Evolutionary conservation across 2,888 invertebrate genomes (phyloP).

Genomic region (Tetramorium bicarinatum): DNA sequence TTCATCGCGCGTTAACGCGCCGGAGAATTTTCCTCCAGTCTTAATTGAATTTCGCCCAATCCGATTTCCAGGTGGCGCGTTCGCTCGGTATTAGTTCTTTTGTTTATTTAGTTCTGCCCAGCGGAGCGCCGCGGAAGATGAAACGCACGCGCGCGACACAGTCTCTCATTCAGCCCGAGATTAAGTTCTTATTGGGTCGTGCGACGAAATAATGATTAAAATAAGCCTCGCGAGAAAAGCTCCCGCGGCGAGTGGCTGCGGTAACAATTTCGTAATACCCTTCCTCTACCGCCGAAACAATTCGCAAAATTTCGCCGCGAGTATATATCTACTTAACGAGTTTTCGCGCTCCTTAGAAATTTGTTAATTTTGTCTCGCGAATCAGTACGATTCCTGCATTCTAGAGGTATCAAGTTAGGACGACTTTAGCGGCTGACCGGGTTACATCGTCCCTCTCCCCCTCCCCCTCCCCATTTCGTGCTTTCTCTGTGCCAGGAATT

Average conservation of each 20-base stretch:
- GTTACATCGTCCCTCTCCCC: slow-evolving; percentile 1
- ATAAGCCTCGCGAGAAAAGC: slow-evolving; percentile 41
- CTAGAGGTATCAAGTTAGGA: slow-evolving; percentile 14
- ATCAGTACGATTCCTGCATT: slow-evolving; percentile 18
- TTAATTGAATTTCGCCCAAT: slow-evolving; percentile 84
- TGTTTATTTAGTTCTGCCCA: slow-evolving; percentile 43
- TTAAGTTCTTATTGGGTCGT: slow-evolving; percentile 38
- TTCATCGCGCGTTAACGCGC: slow-evolving; percentile 77
- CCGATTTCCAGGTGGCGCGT: slow-evolving; percentile 79
- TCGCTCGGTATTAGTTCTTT: slow-evolving; percentile 53
- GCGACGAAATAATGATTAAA: slow-evolving; percentile 41
- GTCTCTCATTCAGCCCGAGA: slow-evolving; percentile 50
- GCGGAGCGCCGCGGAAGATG: slow-evolving; percentile 32
- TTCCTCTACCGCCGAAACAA: background rate
- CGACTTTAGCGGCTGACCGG: slow-evolving; percentile 37
- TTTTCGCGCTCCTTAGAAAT: slow-evolving; percentile 16
- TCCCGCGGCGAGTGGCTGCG: background rate
- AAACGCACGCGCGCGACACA: slow-evolving; percentile 38
- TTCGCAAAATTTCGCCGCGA: slow-evolving; percentile 7
- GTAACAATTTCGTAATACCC: slow-evolving; percentile 2
- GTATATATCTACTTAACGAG: slow-evolving; percentile 1
- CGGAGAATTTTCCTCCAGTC: slow-evolving; percentile 79
- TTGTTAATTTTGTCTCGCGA: slow-evolving; percentile 29
- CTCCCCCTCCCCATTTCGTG: slow-evolving; percentile 31
- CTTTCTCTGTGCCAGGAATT: slow-evolving; percentile 36